A percentile compares a stretch with the other conserved stretches of the same genome.
These are phyloP conservation scores for Coregonus ussuriensis DNA, from an alignment of 2,797 vertebrate genomes.

Conservation along the genomic window DNA sequence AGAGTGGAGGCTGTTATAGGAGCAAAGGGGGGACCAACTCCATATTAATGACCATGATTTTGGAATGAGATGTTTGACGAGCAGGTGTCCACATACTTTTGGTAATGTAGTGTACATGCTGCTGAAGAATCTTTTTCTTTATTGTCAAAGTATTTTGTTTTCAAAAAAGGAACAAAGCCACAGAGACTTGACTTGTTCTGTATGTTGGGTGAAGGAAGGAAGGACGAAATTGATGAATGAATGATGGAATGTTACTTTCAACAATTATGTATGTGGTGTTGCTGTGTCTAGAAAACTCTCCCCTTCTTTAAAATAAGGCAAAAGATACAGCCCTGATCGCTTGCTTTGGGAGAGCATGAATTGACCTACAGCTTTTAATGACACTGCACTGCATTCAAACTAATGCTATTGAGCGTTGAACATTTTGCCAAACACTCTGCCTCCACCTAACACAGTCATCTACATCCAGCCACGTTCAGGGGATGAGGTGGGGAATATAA, in stretches of 20 bases:
- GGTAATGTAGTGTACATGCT: background rate
- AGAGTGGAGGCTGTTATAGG: too few relatives aligned
- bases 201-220: background rate
- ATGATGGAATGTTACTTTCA: background rate
- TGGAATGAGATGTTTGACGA: too few relatives aligned
- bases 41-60: too few relatives aligned
- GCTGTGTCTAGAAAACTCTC: constrained; percentile 23
- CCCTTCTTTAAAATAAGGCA: constrained; percentile 30
- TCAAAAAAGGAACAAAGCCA: background rate
- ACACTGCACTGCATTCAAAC: constrained; percentile 54
- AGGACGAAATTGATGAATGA: background rate
- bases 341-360: constrained; percentile 43
- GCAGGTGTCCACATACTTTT: too few relatives aligned
- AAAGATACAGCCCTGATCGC: constrained; percentile 53
- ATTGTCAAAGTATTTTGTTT: background rate
- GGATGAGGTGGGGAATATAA: constrained; percentile 69
- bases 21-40: too few relatives aligned
- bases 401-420: constrained; percentile 64
- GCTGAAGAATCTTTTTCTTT: background rate
- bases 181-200: background rate
- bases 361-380: constrained; percentile 50
- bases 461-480: constrained; percentile 53
- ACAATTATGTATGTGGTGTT: background rate
- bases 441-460: constrained; percentile 69
- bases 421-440: constrained; percentile 67